Conservation (phyloP, 2,113 vertebrate genomes). For the Diphyllodes magnificus region DNA sequence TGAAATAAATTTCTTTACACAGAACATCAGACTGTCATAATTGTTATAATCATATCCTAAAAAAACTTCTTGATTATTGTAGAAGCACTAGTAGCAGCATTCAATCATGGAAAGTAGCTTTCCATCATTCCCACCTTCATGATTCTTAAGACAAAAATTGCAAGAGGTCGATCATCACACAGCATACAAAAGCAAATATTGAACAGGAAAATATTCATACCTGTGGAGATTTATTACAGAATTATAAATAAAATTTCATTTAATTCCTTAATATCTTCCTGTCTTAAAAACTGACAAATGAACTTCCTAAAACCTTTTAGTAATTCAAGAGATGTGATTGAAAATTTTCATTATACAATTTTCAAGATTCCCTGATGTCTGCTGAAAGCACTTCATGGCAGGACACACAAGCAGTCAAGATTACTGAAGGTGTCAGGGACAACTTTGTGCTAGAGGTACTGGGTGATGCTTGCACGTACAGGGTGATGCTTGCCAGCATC, state of each 20-base stretch:
- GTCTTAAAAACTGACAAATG: neutral
- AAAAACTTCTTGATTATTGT: neutral
- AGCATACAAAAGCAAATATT: neutral
- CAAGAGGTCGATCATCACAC: neutral
- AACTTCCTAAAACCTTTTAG: neutral
- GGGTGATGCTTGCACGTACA: accelerated
- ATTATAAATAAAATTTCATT: neutral
- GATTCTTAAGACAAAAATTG: neutral
- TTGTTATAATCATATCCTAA: neutral
- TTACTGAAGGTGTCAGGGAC: neutral
- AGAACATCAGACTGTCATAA: neutral
- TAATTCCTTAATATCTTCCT: neutral
- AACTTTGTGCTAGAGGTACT: neutral
- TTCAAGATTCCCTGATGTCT: neutral
- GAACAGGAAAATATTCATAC: neutral
- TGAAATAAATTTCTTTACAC: neutral
- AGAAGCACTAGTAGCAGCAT: neutral
- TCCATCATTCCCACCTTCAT: neutral
- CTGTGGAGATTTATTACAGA: neutral
- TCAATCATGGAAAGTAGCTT: neutral
- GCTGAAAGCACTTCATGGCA: neutral
- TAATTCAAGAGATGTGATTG: neutral
- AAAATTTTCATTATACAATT: neutral
- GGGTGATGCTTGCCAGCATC: accelerated
- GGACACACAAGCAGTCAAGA: neutral